Conservation (phyloP, 2,797 vertebrate species). For the Tragopan temminckii region DNA sequence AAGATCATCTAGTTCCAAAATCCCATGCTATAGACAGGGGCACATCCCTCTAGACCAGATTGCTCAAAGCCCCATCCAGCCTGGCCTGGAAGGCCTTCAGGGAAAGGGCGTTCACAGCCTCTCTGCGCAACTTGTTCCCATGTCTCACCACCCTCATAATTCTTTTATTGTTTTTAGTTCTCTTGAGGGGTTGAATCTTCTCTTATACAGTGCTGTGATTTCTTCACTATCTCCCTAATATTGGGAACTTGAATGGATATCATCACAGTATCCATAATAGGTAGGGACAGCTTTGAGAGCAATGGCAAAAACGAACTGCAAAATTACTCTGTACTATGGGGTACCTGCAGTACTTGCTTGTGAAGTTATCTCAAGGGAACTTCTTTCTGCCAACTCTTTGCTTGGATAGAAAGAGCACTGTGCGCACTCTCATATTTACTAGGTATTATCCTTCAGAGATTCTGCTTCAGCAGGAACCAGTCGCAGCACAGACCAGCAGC, state of each 20-base stretch:
- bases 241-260: background rate
- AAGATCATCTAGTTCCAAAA: too few species aligned
- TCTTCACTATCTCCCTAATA: background rate
- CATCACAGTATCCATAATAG: background rate
- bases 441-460: background rate
- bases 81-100: too few species aligned
- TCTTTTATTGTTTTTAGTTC: background rate
- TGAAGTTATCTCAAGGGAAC: background rate
- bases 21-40: too few species aligned
- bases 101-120: too few species aligned
- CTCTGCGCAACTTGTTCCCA: too few species aligned
- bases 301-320: background rate
- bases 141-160: background rate
- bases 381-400: background rate
- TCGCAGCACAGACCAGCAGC: background rate
- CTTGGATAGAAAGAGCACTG: background rate
- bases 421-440: background rate
- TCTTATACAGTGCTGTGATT: background rate
- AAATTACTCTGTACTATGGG: background rate
- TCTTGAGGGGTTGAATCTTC: background rate
- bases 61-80: too few species aligned
- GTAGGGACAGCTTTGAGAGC: background rate
- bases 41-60: too few species aligned
- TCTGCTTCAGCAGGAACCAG: background rate
- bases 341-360: background rate